Base-by-base conservation (phyloP, 2,797 vertebrate species). In the Danio kyathit region DNA sequence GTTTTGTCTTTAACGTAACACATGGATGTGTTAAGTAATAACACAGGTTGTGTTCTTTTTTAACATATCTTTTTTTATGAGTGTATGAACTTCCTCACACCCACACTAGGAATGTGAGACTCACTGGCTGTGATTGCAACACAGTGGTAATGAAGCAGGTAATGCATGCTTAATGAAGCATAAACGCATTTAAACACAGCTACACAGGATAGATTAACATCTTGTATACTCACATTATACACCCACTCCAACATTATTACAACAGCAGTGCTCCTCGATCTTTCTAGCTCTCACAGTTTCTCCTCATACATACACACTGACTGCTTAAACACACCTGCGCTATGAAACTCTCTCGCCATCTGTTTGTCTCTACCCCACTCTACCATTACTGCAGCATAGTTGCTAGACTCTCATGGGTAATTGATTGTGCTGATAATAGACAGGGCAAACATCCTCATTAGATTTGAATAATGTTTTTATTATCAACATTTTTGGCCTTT, bases 91-190 rank as follows among this genome's bases (percentile, higher is more conserved):
- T 63, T 80, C 72, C 38, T 63, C 40, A 66, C 76, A 77, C 41
- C 10, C 74, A 84, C 74, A 85, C 80, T 79, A 84, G 83, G 85
- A 87, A 67, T 86, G 87, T 88, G 88, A 85, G 83, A 83, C 87
- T 88, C 90, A 89, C 90, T 89, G 89, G 83, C 86, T 78, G 81
- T 91, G 80, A 83, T 87, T 89, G 86, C 87, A 87, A 87, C 91
- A 83, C 86, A 87, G 90, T 88, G 89, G 89, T 93, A 94, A 94
- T 94, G 93, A 94, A 91, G 90, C 91, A 93, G 91, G 91, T 94
- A 95, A 94, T 94, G 91, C 91, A 94, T 94, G 94, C 92, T 93
- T 93, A 94, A 94, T 95, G 92, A 94, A 91, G 92, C 90, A 76
- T 92, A 90, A 92, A 93, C 87, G 86, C 89, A 92, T 92, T 92